Evolutionary conservation across 2,888 invertebrate genomes (phyloP), one percentile per base, ranked within the genome.

Genomic region (Protula sp.): DNA sequence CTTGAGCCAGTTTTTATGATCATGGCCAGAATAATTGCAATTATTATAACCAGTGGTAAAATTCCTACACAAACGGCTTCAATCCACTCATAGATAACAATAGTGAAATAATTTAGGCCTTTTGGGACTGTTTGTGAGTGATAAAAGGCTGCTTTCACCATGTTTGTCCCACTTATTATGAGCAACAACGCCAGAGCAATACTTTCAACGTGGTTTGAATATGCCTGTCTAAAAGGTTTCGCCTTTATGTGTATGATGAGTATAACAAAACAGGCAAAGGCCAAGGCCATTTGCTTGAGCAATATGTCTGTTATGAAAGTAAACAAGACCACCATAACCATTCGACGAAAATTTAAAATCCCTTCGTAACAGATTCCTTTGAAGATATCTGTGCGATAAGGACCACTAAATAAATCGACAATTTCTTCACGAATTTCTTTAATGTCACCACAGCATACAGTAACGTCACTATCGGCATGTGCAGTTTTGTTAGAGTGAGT

Each of bases 361-460:
- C 65, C 65, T 29, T 65, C 65, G 58, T 59, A 65, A 47, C 65
- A 65, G 5, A 65, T 9, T 1, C 63, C 65, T 2, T 38, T 30
- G n/a, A 31, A 38, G 2, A 63, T 47, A 31, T 63, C 55, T n/a
- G 27, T 22, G 5, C 54, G 38, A 30, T 60, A 63, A 2, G 60
- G 55, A 2, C 61, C 63, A 52, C 45, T 52, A n/a, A 63, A 30
- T 24, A 51, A 27, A 30, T 59, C 64, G 2, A 55, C 61, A 2
- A 64, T 55, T 2, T 48, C 26, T 38, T 30, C 55, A 4, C 31
- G 4, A 38, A 55, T n/a, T 9, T 55, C 31, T 5, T 55, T 27
- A n/a, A 30, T 52, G 5, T 52, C 52, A 24, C 57, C 57, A 19
- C 57, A 52, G 51, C 57, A 5, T 24, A 30, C 28, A n/a, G n/a